phyloP scores from a whole-genome alignment of 2,888 invertebrate genomes.

The Antheraea assamensis region DNA sequence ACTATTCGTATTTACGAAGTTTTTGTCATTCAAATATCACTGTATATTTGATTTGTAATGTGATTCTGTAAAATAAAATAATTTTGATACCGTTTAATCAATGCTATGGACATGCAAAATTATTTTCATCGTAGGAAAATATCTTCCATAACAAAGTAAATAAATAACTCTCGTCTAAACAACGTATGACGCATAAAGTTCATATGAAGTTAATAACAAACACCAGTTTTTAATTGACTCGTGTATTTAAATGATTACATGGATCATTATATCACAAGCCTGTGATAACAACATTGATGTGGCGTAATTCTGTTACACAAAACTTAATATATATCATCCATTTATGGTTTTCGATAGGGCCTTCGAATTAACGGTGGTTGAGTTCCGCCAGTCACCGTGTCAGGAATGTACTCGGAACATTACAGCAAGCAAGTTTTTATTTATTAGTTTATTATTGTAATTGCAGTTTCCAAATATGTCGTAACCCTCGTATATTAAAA shows the following conservation, averaged over 20 bases:
- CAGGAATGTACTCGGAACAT: slow-evolving; percentile 22
- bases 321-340: slow-evolving; percentile 57
- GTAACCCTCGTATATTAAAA: no score
- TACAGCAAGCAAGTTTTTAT: neutral
- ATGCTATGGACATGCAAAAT: neutral
- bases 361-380: slow-evolving; percentile 56
- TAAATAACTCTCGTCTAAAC: slow-evolving; percentile 3
- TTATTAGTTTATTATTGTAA: neutral
- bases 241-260: slow-evolving; percentile 30
- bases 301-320: slow-evolving; percentile 39
- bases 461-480: no score
- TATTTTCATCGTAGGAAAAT: neutral
- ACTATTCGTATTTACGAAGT: no score
- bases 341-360: slow-evolving; percentile 67
- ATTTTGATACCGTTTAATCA: neutral
- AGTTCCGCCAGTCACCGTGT: slow-evolving; percentile 70
- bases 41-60: neutral
- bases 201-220: slow-evolving; percentile 34
- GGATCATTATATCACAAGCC: slow-evolving; percentile 35
- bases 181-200: neutral
- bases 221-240: slow-evolving; percentile 38
- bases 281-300: slow-evolving; percentile 28
- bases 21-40: neutral
- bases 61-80: neutral
- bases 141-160: neutral